These are phyloP conservation scores for Eurypyga helias DNA, from an alignment of 2,113 vertebrate genomes.

Conservation along the genomic window DNA sequence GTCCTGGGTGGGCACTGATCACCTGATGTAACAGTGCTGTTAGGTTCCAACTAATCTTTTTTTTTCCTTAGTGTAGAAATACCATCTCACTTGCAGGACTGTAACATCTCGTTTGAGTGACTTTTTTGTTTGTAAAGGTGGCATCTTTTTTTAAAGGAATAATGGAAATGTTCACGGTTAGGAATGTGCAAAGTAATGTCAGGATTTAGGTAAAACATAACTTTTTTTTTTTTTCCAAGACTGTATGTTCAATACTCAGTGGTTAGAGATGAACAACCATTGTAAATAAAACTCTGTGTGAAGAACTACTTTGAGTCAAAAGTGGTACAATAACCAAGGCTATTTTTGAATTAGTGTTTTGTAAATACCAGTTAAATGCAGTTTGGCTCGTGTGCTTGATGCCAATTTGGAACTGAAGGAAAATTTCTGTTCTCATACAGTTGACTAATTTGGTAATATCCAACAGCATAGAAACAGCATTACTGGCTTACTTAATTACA, in stretches of 20 bases:
- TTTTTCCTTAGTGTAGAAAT: background rate
- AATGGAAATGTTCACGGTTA: background rate
- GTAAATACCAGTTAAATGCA: background rate
- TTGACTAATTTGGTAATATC: background rate
- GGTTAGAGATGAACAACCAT: background rate
- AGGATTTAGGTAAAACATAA: background rate
- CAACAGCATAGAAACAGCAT: background rate
- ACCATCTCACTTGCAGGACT: background rate
- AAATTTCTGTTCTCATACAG: background rate
- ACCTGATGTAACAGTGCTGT: background rate
- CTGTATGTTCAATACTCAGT: background rate
- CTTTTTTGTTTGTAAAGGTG: background rate
- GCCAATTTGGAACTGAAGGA: background rate
- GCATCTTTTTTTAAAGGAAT: background rate
- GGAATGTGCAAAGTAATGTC: background rate
- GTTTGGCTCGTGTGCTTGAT: background rate
- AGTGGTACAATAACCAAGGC: background rate
- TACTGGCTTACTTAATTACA: background rate
- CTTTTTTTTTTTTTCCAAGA: background rate
- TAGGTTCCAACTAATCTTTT: accelerated
- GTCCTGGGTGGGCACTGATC: background rate
- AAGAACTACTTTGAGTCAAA: background rate
- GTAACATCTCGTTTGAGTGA: accelerated
- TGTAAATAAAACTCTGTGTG: background rate
- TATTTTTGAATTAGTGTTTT: background rate